Percentiles rank a stretch among this genome's conserved stretches.
Conservation (phyloP, 2,113 vertebrate genomes). For the Hippopotamus amphibius region DNA sequence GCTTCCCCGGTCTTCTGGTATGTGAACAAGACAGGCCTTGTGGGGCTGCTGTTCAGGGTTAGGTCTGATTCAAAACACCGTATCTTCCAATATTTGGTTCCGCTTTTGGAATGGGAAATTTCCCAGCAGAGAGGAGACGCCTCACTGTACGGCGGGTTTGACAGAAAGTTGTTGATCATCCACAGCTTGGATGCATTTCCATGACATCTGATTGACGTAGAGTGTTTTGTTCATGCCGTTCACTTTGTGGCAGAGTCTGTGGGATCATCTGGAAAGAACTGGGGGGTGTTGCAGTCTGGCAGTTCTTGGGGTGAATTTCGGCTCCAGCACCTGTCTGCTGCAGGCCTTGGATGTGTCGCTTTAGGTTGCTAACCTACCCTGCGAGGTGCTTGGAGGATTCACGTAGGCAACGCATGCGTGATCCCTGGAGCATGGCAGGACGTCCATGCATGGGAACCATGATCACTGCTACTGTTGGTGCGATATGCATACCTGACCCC, state of each 20-base stretch:
- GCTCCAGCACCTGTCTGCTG: not conserved
- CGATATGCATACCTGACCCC: not conserved
- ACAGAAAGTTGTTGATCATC: not conserved
- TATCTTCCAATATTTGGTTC: not conserved
- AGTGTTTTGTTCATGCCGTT: constrained; percentile 11
- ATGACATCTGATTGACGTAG: not conserved
- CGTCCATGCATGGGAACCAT: not conserved
- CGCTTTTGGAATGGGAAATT: not conserved
- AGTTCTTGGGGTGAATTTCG: not conserved
- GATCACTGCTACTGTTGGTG: not conserved
- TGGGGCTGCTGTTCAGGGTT: not conserved
- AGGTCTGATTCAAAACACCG: not conserved
- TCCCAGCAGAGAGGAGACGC: not conserved
- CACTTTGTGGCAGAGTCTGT: not conserved
- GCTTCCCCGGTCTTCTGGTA: not conserved
- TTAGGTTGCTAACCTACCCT: not conserved
- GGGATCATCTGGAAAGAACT: not conserved
- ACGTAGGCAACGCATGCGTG: not conserved
- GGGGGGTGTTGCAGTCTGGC: not conserved
- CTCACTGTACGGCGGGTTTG: not conserved
- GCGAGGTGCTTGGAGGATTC: not conserved
- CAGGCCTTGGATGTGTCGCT: not conserved
- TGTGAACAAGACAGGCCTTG: not conserved
- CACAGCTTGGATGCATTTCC: not conserved
- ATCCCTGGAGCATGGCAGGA: not conserved